Percentiles rank a stretch among this genome's conserved stretches.
These are phyloP conservation scores for Pempheris klunzingeri DNA, from an alignment of 2,797 vertebrate genomes.

Conservation along the genomic window DNA sequence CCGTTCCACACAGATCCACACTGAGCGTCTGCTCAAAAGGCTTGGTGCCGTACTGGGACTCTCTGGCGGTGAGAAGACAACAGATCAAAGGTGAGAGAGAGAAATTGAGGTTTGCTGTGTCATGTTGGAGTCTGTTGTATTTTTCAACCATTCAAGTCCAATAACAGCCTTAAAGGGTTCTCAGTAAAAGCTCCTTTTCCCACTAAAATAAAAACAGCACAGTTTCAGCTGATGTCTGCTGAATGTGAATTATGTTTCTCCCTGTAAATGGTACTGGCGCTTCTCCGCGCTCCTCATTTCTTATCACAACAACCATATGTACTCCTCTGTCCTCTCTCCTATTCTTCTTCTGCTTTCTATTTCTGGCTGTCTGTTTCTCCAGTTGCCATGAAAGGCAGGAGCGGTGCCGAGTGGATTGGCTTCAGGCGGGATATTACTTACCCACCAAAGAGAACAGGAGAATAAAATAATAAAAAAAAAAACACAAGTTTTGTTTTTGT, in stretches of 20 bases:
- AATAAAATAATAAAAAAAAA: constrained; percentile 23
- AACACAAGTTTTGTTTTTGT: not conserved
- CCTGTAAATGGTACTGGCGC: constrained; percentile 46
- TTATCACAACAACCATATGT: constrained; percentile 76
- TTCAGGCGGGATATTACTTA: constrained; percentile 60
- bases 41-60: constrained; percentile 89
- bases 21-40: constrained; percentile 93
- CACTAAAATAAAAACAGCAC: constrained; percentile 22
- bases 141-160: constrained; percentile 43
- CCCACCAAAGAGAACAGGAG: constrained; percentile 37
- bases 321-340: constrained; percentile 53
- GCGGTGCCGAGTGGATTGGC: constrained; percentile 58
- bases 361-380: constrained; percentile 66
- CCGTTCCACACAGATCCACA: constrained; percentile 97
- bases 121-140: constrained; percentile 23
- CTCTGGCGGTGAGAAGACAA: constrained; percentile 78
- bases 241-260: constrained; percentile 59
- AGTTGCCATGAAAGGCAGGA: constrained; percentile 60
- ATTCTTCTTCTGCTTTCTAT: constrained; percentile 64
- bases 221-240: constrained; percentile 57
- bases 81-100: constrained; percentile 21
- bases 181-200: not conserved
- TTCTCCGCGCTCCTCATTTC: constrained; percentile 54
- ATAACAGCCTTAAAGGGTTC: constrained; percentile 29
- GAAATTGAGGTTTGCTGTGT: constrained; percentile 36